Evolutionary conservation across 2,797 vertebrate species (phyloP).

Genomic region (Gallinago nigripennis): DNA sequence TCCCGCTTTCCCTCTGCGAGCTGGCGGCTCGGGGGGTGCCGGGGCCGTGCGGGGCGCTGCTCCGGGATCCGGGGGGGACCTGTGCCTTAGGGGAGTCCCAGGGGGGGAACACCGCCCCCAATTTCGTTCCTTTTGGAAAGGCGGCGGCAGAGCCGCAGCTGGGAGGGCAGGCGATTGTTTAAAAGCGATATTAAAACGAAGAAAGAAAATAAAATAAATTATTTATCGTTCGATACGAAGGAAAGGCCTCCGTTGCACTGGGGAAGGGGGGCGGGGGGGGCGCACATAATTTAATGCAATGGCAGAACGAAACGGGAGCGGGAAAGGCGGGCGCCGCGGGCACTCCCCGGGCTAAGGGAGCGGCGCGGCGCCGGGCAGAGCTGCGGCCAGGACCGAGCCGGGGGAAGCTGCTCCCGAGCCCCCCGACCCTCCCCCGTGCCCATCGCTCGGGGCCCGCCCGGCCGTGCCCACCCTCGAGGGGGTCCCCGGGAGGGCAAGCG

Average conservation of each 20-base stretch:
- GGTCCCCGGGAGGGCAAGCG: neutral
- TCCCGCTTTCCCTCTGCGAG: neutral
- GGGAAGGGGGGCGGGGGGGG: too few relatives aligned
- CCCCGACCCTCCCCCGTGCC: neutral
- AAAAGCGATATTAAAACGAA: constrained; percentile 2
- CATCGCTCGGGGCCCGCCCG: neutral
- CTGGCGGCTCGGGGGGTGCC: neutral
- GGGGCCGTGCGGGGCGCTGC: neutral
- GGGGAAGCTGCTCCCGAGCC: neutral
- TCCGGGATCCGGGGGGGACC: neutral
- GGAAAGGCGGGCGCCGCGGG: neutral
- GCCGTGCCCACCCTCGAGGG: neutral
- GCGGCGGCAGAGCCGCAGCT: neutral
- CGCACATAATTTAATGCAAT: neutral
- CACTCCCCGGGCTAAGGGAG: neutral
- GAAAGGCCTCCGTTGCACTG: neutral
- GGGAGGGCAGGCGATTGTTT: neutral
- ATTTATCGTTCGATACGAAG: neutral
- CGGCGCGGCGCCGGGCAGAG: neutral
- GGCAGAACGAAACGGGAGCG: neutral
- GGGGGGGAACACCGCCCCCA: neutral
- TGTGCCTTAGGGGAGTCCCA: neutral
- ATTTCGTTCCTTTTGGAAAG: constrained; percentile 52
- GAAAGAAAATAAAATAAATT: neutral
- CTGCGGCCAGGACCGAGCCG: neutral